Evolutionary conservation across 2,888 invertebrate species (phyloP).

Genomic region (Lamellibrachia satsuma): DNA sequence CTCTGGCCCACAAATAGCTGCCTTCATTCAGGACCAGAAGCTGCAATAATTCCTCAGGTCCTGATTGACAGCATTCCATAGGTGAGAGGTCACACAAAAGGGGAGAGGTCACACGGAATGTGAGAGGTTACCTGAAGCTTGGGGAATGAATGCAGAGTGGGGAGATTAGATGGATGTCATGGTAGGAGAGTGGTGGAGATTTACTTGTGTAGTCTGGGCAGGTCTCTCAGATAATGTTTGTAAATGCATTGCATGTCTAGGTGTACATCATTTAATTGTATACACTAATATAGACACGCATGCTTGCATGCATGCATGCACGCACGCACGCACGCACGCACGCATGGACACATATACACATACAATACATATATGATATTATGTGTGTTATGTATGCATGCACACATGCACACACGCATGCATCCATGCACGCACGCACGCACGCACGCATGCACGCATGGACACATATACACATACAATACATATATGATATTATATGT

Average conservation of each 20-base stretch:
- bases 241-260: no score
- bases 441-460: not conserved
- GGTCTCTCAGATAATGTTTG: no score
- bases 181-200: not conserved
- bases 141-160: not conserved
- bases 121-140: not conserved
- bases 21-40: not conserved
- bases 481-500: not conserved
- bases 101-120: not conserved
- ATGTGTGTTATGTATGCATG: not conserved
- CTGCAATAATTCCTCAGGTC: not conserved
- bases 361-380: not conserved
- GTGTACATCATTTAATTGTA: not conserved
- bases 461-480: not conserved
- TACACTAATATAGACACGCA: not conserved
- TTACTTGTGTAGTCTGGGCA: not conserved
- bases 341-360: not conserved
- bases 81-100: not conserved
- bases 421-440: not conserved
- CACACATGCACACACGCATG: not conserved
- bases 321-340: not conserved
- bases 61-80: not conserved
- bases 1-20: not conserved
- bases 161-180: no score
- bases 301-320: not conserved